Evolutionary conservation across 2,797 vertebrate genomes (phyloP).

Genomic region (Staurois parvus): DNA sequence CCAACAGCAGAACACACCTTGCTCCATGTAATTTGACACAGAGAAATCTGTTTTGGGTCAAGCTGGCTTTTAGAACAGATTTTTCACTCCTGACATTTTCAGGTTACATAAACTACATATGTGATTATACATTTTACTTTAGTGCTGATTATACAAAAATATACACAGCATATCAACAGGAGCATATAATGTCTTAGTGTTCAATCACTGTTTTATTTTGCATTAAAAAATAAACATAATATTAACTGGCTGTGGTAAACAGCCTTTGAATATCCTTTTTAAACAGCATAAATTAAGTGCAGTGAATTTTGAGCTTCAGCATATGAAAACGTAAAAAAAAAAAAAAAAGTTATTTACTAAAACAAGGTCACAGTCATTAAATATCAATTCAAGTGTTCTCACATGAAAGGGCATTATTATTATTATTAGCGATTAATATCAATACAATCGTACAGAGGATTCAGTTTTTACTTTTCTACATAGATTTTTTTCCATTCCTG

Average conservation of each 20-base stretch:
- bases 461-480: neutral
- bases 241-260: neutral
- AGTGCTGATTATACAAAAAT: neutral
- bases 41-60: too few species aligned
- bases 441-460: neutral
- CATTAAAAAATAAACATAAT: neutral
- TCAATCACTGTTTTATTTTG: neutral
- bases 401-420: neutral
- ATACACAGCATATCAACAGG: neutral
- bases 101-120: neutral
- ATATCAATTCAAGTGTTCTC: slow-evolving; percentile 1
- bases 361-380: neutral
- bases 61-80: neutral
- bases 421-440: neutral
- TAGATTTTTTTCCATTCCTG: neutral
- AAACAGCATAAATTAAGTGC: slow-evolving; percentile 9
- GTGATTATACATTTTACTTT: neutral
- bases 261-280: neutral
- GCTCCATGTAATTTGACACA: too few species aligned
- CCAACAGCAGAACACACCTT: too few species aligned
- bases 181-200: neutral
- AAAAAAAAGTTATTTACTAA: neutral
- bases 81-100: too few species aligned
- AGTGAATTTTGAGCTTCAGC: neutral
- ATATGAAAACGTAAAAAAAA: neutral